Base-by-base conservation (phyloP, 2,888 invertebrate genomes). In the Pemphredon lugubris region DNA sequence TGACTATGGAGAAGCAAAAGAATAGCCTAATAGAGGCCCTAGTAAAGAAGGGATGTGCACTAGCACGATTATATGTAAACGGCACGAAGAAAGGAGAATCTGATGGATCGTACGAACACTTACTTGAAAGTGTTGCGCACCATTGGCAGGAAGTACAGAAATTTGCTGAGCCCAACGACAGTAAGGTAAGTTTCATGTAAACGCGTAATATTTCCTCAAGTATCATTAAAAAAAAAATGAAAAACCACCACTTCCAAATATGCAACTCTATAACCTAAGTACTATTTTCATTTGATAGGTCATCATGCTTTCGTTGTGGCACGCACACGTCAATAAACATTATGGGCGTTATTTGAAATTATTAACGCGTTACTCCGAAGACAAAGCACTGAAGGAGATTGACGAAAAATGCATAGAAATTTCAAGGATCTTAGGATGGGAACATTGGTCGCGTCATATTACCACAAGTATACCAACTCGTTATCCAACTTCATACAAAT, bases 1-100 rank as follows among this genome's bases (percentile, higher is more conserved):
- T 92, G 70, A 93, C 93, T 77, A 96, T 97, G 93, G 98, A 98
- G 75, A 95, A 95, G 85, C 95, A 96, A 87, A 96, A 95, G 86
- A 93, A 91, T 48, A 93, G 93, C 69, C 91, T 97, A 51, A 90
- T 98, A 44, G 98, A 98, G 81, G 95, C 96, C 18, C 90, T 96
- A 51, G 93, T 94, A 32, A 94, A 95, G 71, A 94, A 93, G 87
- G 96, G 96, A 51, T 92, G 94, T 65, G 94, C 95, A 51, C 88
- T 95, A 71, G 93, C 94, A 79, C 93, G 95, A 67, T 90, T 94
- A 66, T 91, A 91, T 58, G 88, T 92, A 7, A 79, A 86, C 47
- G 83, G 82, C 57, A 84, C 89, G 42, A 87, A 86, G 26, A 84
- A 83, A 26, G 83, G 80, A 14, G 87, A 85, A 11, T 86, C 86